Conservation (phyloP, 2,113 vertebrate genomes). For the Cichladusa arquata region DNA sequence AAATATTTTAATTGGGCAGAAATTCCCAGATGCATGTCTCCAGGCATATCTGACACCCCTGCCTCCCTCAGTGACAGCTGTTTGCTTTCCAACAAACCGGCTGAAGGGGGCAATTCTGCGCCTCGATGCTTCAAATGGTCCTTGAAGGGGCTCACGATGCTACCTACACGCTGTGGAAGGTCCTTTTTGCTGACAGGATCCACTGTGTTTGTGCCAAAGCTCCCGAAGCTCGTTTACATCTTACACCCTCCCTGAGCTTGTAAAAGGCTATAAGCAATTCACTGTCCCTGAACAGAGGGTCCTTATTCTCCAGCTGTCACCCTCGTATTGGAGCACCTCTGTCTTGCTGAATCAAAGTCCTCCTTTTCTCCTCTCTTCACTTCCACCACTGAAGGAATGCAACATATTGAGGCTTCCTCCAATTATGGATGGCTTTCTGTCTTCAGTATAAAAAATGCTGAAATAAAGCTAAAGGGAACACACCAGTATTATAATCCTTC, state of each 20-base stretch:
- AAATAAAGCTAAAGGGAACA: not conserved
- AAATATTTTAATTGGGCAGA: slow-evolving; percentile 45
- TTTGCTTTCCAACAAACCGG: not conserved
- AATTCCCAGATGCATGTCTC: slow-evolving; percentile 18
- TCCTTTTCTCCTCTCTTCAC: not conserved
- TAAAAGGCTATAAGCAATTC: slow-evolving; percentile 34
- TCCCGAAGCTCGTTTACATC: not conserved
- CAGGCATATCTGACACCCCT: slow-evolving; percentile 18
- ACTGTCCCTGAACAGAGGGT: slow-evolving; percentile 13
- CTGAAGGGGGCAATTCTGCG: not conserved
- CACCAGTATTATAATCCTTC: accelerated
- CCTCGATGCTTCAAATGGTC: not conserved
- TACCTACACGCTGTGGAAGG: not conserved
- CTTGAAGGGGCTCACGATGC: not conserved
- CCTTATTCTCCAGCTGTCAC: slow-evolving; percentile 25
- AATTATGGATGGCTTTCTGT: not conserved
- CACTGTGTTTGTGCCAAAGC: slow-evolving; percentile 40
- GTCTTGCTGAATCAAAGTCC: not conserved
- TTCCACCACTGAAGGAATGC: not conserved
- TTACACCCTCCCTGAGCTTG: not conserved
- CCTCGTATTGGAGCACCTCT: not conserved
- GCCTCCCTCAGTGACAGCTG: slow-evolving; percentile 21
- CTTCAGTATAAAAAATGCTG: not conserved
- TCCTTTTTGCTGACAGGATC: not conserved
- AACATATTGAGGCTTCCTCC: not conserved